These are phyloP conservation scores for Criorhina ranunculi DNA, from an alignment of 2,888 invertebrate species.

Conservation along the genomic window DNA sequence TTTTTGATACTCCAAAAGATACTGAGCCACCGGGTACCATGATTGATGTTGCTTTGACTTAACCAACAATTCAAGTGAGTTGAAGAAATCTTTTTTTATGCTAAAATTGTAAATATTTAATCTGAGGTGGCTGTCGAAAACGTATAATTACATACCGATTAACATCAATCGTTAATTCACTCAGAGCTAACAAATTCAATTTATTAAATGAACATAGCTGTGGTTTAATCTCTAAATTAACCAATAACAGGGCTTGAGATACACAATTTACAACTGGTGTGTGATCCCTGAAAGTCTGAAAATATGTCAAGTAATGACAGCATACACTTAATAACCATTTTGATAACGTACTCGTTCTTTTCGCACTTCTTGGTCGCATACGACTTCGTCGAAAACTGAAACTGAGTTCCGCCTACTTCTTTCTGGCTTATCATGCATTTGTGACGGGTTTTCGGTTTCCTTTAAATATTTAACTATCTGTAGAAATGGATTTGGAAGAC, in stretches of 20 bases:
- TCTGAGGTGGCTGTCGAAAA: background rate
- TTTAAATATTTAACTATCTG: conserved; percentile 51
- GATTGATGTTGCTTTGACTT: conserved; percentile 82
- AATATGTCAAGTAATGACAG: conserved; percentile 1
- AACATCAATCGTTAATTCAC: conserved; percentile 76
- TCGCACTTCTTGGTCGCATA: conserved; percentile 77
- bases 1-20: conserved; percentile 81
- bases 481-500: background rate
- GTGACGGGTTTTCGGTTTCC: conserved; percentile 6
- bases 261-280: conserved; percentile 81
- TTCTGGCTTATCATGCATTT: background rate
- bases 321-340: background rate
- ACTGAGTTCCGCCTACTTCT: conserved; percentile 81
- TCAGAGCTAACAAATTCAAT: conserved; percentile 76
- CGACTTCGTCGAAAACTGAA: conserved; percentile 82
- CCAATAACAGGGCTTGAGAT: conserved; percentile 80
- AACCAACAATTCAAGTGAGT: conserved; percentile 81
- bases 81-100: conserved; percentile 80
- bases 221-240: conserved; percentile 79
- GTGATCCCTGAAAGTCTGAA: conserved; percentile 78
- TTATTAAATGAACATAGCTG: conserved; percentile 78
- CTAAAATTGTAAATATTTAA: conserved; percentile 55
- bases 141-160: conserved; percentile 74
- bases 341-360: conserved; percentile 41
- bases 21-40: conserved; percentile 82